Conservation (phyloP, 2,113 vertebrate species). For the Ciconia boyciana region DNA sequence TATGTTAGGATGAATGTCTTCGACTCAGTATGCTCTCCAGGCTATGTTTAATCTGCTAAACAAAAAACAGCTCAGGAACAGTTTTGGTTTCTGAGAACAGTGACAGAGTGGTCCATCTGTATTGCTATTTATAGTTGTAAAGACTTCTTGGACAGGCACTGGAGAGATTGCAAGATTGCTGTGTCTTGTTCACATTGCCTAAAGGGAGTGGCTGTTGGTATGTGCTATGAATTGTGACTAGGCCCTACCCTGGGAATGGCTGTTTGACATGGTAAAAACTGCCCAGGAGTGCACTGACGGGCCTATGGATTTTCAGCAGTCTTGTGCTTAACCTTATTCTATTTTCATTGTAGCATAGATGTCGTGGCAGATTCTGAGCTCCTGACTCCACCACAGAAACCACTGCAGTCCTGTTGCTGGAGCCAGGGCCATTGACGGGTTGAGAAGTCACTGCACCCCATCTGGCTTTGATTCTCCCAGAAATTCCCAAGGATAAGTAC, state of each 20-base stretch:
- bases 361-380: not conserved
- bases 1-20: not conserved
- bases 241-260: not conserved
- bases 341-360: not conserved
- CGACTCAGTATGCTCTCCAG: not conserved
- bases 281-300: not conserved
- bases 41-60: not conserved
- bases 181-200: not conserved
- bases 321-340: not conserved
- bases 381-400: not conserved
- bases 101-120: not conserved
- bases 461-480: not conserved
- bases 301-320: not conserved
- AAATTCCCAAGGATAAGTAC: not conserved
- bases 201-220: not conserved
- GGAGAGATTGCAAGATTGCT: not conserved
- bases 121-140: not conserved
- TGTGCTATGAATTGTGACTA: not conserved
- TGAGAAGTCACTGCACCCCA: not conserved
- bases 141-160: not conserved
- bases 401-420: not conserved
- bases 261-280: not conserved
- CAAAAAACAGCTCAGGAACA: not conserved
- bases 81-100: not conserved
- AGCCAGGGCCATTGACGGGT: not conserved